Base-by-base conservation (phyloP, 2,888 invertebrate species). In the Bedellia somnulentella region DNA sequence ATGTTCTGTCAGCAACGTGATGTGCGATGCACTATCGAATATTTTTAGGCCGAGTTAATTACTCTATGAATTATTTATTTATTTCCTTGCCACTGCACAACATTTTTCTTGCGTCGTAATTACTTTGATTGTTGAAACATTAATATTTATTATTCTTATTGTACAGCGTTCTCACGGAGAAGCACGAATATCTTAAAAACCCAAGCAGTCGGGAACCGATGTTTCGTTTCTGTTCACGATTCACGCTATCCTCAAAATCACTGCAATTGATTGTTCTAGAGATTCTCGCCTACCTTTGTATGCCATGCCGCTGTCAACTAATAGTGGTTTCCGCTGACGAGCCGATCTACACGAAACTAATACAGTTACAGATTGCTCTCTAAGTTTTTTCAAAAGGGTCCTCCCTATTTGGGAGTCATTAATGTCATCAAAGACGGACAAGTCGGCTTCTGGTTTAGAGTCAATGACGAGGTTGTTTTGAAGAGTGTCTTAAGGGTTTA, bases 341-440 rank as follows among this genome's bases (percentile, higher is more conserved):
- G 39, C 35, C 39, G 37, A 37, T 40, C 38, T 43, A 37, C 42
- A 49, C 46, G 52, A 56, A 56, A 62, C 60, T 56, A 61, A 64
- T 60, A 57, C 48, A 52, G 47, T 36, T 29, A 37, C 45, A 48
- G 24, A 30, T 30, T 30, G 25, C 31, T 22, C 57, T 49, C 47
- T 52, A 42, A 48, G 55, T 47, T 54, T 52, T 53, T n/a, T n/a
- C 52, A 47, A 59, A 59, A 54, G 55, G 52, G 57, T 52, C 54
- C 49, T 52, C 18, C 30, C 33, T 28, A 58, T 62, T 60, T 59
- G 49, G 52, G 48, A 54, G 57, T 71, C 70, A 70, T 73, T 70
- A 71, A 63, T 68, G 70, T 67, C 67, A 60, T 67, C 62, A 51
- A 49, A 60, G 59, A 59, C 49, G 52, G 45, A 55, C 46, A 43